phyloP scores from a whole-genome alignment of 2,113 vertebrate species.

The Apaloderma vittatum region DNA sequence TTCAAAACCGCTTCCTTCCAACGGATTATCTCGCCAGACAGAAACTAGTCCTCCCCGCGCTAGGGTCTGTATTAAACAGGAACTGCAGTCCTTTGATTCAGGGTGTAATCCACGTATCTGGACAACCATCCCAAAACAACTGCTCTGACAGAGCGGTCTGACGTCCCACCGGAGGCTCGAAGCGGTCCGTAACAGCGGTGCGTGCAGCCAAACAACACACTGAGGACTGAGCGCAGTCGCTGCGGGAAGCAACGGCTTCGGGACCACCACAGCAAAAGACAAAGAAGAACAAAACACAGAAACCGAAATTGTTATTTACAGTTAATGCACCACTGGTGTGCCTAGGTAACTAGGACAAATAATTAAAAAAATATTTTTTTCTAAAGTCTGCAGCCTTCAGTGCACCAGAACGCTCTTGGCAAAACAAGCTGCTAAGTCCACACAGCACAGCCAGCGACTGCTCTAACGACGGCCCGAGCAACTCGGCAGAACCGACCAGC shows the following conservation, averaged over 20 bases:
- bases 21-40: background rate
- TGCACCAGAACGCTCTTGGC: background rate
- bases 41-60: background rate
- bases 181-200: rapidly evolving
- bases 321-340: too few species aligned
- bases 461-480: background rate
- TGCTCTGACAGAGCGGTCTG: background rate
- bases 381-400: background rate
- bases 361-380: rapidly evolving
- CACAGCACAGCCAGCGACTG: rapidly evolving
- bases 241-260: background rate
- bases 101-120: background rate
- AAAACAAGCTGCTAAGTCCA: background rate
- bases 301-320: background rate
- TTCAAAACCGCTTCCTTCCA: background rate
- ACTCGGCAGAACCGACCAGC: background rate
- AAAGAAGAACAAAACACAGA: background rate
- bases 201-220: rapidly evolving
- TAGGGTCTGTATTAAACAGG: background rate
- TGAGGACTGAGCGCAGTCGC: background rate
- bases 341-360: background rate
- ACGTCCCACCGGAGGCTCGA: background rate
- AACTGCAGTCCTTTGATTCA: background rate
- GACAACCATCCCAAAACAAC: background rate
- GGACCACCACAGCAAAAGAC: background rate